A percentile compares a stretch with the other conserved stretches of the same genome.
Evolutionary conservation across 2,113 vertebrate species (phyloP).

Genomic region (Cathartes aura): DNA sequence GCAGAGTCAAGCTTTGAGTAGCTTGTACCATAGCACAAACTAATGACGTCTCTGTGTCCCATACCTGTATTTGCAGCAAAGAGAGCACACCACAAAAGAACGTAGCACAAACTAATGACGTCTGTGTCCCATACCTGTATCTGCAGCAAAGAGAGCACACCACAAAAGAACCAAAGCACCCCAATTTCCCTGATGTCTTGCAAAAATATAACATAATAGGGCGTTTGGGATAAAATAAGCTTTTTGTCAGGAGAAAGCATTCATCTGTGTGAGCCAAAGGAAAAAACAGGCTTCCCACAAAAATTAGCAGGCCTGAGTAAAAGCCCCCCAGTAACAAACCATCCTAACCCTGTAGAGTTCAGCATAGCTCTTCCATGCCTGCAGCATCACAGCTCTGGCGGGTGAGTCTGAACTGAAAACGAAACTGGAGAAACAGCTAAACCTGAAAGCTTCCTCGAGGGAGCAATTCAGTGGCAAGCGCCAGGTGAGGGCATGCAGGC

Average conservation of each 20-base stretch:
- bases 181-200: neutral
- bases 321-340: neutral
- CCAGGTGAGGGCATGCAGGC: neutral
- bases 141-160: neutral
- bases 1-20: neutral
- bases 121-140: neutral
- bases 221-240: neutral
- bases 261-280: neutral
- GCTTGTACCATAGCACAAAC: neutral
- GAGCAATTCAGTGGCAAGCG: neutral
- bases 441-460: neutral
- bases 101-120: neutral
- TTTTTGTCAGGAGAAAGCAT: neutral
- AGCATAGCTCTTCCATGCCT: neutral
- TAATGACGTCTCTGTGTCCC: neutral
- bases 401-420: neutral
- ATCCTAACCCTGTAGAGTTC: fast-evolving
- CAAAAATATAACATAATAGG: neutral
- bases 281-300: neutral
- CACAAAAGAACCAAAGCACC: neutral
- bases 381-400: fast-evolving
- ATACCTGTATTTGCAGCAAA: neutral
- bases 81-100: neutral
- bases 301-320: neutral
- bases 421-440: neutral